A percentile compares a stretch with the other conserved stretches of the same genome.
These are phyloP conservation scores for Neodontobutis hainanensis DNA, from an alignment of 2,113 vertebrate species.

Conservation along the genomic window DNA sequence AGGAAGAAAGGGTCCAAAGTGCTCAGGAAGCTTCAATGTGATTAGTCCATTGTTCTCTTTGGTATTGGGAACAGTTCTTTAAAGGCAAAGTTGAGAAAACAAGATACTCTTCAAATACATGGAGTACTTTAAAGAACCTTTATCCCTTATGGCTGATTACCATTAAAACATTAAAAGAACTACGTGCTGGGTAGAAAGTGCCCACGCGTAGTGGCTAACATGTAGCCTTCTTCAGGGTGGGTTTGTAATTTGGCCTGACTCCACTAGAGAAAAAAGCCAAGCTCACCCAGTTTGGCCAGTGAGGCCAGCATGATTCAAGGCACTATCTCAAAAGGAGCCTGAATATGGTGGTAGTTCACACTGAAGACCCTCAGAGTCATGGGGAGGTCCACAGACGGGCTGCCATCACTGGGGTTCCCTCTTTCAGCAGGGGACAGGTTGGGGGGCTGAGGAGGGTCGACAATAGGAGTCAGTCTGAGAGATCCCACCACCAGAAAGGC, in stretches of 20 bases:
- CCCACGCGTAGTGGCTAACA: too few relatives aligned
- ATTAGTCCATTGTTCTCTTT: too few relatives aligned
- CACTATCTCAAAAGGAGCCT: slow-evolving; percentile 84
- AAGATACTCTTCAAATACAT: too few relatives aligned
- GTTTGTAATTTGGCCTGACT: not conserved
- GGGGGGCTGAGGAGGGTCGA: slow-evolving; percentile 24
- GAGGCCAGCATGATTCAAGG: slow-evolving; percentile 88
- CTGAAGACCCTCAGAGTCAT: slow-evolving; percentile 75
- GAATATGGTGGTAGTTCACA: slow-evolving; percentile 83
- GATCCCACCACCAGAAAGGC: slow-evolving; percentile 19
- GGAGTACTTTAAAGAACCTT: too few relatives aligned
- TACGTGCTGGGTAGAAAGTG: too few relatives aligned
- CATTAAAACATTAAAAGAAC: too few relatives aligned
- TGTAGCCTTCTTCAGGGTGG: too few relatives aligned
- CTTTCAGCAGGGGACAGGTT: slow-evolving; percentile 22
- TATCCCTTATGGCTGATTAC: too few relatives aligned
- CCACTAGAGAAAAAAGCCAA: not conserved
- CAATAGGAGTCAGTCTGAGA: slow-evolving; percentile 33
- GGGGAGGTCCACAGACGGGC: slow-evolving; percentile 45
- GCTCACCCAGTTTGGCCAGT: slow-evolving; percentile 84
- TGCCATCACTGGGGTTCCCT: slow-evolving; percentile 38
- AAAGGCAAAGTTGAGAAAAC: too few relatives aligned
- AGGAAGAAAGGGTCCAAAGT: too few relatives aligned
- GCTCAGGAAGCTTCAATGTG: too few relatives aligned
- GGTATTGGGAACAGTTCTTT: too few relatives aligned